A percentile compares a stretch with the other conserved stretches of the same genome.
Conservation (phyloP, 2,113 vertebrate genomes). For the Cryptoleucopteryx plumbea region DNA sequence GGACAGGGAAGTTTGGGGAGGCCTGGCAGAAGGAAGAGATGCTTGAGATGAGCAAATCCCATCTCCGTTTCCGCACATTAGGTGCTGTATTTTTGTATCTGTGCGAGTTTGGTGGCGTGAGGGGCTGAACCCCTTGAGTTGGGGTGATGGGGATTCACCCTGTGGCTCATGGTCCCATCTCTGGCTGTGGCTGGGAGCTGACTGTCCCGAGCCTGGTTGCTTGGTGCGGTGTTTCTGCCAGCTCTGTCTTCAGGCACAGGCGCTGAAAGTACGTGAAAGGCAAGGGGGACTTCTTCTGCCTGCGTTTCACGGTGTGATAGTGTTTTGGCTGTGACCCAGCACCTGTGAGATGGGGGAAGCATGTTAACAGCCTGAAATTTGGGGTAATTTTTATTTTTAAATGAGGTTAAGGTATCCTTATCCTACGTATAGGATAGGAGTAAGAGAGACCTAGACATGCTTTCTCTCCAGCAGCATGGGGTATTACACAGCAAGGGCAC, state of each 20-base stretch:
- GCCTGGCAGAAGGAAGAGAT: rapidly evolving
- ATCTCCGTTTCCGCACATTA: rapidly evolving
- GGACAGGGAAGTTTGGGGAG: neutral
- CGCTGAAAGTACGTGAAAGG: neutral
- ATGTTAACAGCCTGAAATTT: neutral
- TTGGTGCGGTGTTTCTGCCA: neutral
- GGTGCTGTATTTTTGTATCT: neutral
- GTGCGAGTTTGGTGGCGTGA: neutral
- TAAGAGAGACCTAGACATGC: neutral
- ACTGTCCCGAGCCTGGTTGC: neutral
- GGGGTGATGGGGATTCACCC: neutral
- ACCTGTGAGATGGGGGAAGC: neutral
- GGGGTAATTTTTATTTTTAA: neutral
- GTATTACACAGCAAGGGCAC: neutral
- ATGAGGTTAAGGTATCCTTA: neutral
- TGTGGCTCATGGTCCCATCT: rapidly evolving
- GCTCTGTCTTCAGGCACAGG: neutral
- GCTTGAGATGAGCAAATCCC: neutral
- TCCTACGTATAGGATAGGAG: neutral
- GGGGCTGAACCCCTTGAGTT: rapidly evolving
- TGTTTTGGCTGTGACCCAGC: neutral
- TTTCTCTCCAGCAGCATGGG: neutral
- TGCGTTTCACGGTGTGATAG: rapidly evolving
- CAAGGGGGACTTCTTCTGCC: neutral
- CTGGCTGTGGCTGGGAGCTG: neutral